Evolutionary conservation across 2,888 invertebrate genomes (phyloP).

Genomic region (Cybosia mesomella): DNA sequence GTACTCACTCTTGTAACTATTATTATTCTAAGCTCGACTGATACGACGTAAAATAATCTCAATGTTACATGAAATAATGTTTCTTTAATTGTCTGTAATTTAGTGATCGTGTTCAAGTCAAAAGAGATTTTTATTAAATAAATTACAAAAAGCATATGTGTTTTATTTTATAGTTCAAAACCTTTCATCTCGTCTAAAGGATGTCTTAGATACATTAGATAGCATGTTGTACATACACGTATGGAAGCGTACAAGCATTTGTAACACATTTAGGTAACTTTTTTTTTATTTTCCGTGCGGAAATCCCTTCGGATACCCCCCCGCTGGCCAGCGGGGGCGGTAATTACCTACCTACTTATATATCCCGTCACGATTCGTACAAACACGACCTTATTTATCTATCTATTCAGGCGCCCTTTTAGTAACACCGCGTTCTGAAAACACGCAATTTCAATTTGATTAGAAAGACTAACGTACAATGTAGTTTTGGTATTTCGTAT

Average conservation of each 20-base stretch:
- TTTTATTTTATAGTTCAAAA: conserved; percentile 42
- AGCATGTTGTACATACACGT: background rate
- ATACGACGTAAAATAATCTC: conserved; percentile 77
- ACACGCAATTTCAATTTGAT: background rate
- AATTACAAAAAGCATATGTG: conserved; percentile 64
- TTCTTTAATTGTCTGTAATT: conserved; percentile 85
- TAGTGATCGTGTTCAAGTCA: conserved; percentile 87
- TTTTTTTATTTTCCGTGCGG: too few species aligned
- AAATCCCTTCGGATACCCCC: too few species aligned
- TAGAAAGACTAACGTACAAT: background rate
- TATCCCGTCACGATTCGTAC: conserved; percentile 17
- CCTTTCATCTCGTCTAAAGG: background rate
- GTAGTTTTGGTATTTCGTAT: too few species aligned
- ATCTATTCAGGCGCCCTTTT: conserved; percentile 30
- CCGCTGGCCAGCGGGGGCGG: too few species aligned
- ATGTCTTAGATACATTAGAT: background rate
- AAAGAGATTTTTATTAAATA: conserved; percentile 87
- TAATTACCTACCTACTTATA: background rate
- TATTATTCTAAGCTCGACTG: conserved; percentile 79
- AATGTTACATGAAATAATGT: conserved; percentile 78
- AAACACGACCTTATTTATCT: conserved; percentile 59
- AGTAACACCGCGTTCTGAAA: background rate
- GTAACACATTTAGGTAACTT: background rate
- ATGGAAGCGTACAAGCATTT: background rate
- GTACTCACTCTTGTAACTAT: conserved; percentile 70